These are phyloP conservation scores for Polydrusus tereticollis DNA, from an alignment of 2,888 invertebrate genomes.

Conservation along the genomic window DNA sequence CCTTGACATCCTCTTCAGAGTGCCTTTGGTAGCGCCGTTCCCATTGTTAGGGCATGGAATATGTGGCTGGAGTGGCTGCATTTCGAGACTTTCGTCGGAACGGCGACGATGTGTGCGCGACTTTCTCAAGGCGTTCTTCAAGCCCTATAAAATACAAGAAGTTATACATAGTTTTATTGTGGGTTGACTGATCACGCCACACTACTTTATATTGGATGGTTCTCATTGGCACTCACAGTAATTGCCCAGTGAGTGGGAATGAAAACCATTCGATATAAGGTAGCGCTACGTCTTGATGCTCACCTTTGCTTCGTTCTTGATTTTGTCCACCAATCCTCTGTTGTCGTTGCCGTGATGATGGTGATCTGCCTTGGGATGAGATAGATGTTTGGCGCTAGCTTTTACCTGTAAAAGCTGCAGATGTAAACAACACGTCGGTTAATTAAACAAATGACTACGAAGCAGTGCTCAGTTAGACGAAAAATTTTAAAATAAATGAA, in stretches of 20 bases:
- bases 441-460: constrained; percentile 43
- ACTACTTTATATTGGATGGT: too few relatives aligned
- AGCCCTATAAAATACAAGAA: constrained; percentile 68
- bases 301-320: constrained; percentile 84
- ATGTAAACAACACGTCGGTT: constrained; percentile 44
- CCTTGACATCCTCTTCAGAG: constrained; percentile 80
- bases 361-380: constrained; percentile 59
- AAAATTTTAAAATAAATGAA: constrained; percentile 5
- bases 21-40: constrained; percentile 68
- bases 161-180: too few relatives aligned
- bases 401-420: constrained; percentile 67
- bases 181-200: neutral
- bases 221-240: too few relatives aligned
- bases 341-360: constrained; percentile 55
- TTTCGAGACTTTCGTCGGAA: constrained; percentile 77
- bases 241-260: too few relatives aligned
- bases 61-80: constrained; percentile 72
- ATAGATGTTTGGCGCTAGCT: constrained; percentile 64
- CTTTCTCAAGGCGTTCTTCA: constrained; percentile 73
- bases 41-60: constrained; percentile 54
- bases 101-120: constrained; percentile 71
- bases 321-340: constrained; percentile 85
- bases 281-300: too few relatives aligned
- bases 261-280: too few relatives aligned
- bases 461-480: constrained; percentile 30